Percentiles rank a stretch among this genome's conserved stretches.
phyloP scores from a whole-genome alignment of 2,113 vertebrate genomes.

The Maccullochella peelii region DNA sequence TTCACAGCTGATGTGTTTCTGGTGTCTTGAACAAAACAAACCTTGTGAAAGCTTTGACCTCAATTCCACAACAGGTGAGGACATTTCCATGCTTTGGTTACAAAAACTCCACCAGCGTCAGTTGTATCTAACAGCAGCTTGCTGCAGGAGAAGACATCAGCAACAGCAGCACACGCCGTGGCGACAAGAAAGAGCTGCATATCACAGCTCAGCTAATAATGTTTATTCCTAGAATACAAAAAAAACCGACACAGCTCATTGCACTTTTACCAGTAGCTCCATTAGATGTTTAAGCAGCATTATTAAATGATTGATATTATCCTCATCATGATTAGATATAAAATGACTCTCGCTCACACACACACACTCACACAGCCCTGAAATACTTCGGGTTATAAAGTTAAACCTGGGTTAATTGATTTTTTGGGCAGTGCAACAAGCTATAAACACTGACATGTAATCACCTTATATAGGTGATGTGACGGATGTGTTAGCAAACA shows the following conservation, averaged over 20 bases:
- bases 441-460: too few species aligned
- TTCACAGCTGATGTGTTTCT: too few species aligned
- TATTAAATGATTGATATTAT: not conserved
- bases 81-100: constrained; percentile 10
- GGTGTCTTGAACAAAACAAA: constrained; percentile 36
- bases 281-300: not conserved
- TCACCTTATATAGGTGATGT: too few species aligned
- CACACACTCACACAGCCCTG: too few species aligned
- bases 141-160: not conserved
- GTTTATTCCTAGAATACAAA: not conserved
- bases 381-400: too few species aligned
- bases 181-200: too few species aligned
- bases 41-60: constrained; percentile 39
- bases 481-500: too few species aligned
- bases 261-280: not conserved
- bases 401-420: too few species aligned
- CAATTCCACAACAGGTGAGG: constrained; percentile 38
- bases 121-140: not conserved
- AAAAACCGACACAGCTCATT: not conserved
- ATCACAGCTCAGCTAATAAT: not conserved
- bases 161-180: too few species aligned
- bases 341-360: too few species aligned
- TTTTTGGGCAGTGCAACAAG: too few species aligned
- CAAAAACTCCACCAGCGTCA: not conserved
- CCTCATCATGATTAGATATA: not conserved